These are phyloP conservation scores for Hippocampus comes DNA, from an alignment of 2,113 vertebrate species.

Conservation along the genomic window DNA sequence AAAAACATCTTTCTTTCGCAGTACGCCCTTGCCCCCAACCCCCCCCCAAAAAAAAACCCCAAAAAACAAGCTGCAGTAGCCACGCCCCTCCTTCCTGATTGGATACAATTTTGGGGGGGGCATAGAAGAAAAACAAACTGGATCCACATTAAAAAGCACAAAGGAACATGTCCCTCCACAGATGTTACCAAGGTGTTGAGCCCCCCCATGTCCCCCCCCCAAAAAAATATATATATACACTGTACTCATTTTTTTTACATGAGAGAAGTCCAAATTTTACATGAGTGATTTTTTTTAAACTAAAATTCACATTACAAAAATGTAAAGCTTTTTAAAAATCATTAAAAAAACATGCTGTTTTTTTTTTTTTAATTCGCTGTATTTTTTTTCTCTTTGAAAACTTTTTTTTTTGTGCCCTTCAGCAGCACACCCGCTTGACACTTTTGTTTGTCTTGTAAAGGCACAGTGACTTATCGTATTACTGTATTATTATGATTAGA, in stretches of 20 bases:
- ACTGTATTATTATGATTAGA: background rate
- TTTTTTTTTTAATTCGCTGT: too few relatives aligned
- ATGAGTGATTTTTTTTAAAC: too few relatives aligned
- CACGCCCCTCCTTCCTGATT: background rate
- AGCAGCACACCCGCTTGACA: background rate
- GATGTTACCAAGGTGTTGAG: background rate
- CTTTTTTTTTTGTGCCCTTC: background rate
- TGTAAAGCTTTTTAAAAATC: too few relatives aligned
- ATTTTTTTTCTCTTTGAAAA: too few relatives aligned
- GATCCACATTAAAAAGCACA: background rate
- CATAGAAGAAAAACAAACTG: background rate
- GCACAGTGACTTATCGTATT: background rate
- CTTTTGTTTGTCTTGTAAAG: background rate
- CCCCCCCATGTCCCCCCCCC: too few relatives aligned
- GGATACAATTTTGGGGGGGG: background rate
- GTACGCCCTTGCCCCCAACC: too few relatives aligned
- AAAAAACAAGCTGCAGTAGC: background rate
- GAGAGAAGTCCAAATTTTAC: too few relatives aligned
- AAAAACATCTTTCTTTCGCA: background rate
- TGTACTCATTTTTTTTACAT: too few relatives aligned
- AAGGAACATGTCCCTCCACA: background rate
- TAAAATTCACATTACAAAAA: too few relatives aligned
- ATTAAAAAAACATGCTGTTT: too few relatives aligned
- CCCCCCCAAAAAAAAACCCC: background rate
- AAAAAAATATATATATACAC: too few relatives aligned